phyloP scores from a whole-genome alignment of 2,797 vertebrate genomes.

The Fratercula arctica region DNA sequence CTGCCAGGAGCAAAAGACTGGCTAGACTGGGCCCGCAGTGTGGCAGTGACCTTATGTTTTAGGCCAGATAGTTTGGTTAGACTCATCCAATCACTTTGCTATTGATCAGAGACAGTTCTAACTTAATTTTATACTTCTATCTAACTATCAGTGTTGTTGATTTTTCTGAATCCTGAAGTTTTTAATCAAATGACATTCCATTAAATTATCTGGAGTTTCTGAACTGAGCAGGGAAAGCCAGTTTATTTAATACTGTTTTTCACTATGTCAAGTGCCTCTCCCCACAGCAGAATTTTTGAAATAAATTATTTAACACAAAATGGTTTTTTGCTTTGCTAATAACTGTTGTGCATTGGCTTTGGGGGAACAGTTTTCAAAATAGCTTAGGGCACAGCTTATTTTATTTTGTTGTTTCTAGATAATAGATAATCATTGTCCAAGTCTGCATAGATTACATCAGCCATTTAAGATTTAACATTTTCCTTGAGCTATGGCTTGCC shows the following conservation, averaged over 20 bases:
- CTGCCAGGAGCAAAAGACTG: neutral
- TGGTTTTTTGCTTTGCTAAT: neutral
- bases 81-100: neutral
- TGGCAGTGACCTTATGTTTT: neutral
- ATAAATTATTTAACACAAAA: neutral
- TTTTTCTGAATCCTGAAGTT: neutral
- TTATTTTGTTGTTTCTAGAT: neutral
- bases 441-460: neutral
- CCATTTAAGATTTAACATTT: neutral
- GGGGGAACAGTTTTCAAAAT: neutral
- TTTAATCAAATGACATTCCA: neutral
- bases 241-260: neutral
- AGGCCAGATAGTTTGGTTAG: neutral
- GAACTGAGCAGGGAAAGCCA: neutral
- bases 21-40: neutral
- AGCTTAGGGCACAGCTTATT: neutral
- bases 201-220: neutral
- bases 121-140: neutral
- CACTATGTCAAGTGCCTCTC: fast-evolving
- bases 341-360: neutral
- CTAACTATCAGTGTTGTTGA: neutral
- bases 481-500: neutral
- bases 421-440: neutral
- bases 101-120: neutral
- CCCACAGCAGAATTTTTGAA: neutral